These are phyloP conservation scores for Thecophora atra DNA, from an alignment of 2,888 invertebrate genomes.

Conservation along the genomic window DNA sequence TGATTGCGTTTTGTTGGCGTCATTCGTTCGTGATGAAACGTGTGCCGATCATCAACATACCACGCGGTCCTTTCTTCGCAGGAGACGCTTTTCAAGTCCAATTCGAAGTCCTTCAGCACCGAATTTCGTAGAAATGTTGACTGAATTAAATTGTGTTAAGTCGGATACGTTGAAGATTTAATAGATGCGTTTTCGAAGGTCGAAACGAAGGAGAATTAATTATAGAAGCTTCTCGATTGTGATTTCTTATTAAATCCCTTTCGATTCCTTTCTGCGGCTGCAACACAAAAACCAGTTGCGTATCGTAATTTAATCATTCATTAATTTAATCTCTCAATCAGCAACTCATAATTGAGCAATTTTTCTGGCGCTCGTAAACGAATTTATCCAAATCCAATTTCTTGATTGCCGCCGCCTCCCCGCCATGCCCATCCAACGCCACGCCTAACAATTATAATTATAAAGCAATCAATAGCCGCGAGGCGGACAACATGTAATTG, in stretches of 20 bases:
- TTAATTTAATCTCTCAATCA: constrained; percentile 39
- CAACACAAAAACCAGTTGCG: neutral
- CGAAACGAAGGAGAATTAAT: neutral
- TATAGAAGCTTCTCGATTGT: neutral
- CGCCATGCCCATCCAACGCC: constrained; percentile 24
- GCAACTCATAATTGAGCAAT: constrained; percentile 61
- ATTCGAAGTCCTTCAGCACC: neutral
- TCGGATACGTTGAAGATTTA: neutral
- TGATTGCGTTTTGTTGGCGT: constrained; percentile 46
- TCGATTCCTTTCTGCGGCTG: too few species aligned
- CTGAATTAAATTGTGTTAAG: neutral
- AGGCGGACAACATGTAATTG: constrained; percentile 55
- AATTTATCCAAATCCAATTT: constrained; percentile 46
- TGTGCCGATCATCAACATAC: constrained; percentile 37
- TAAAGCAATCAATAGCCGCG: constrained; percentile 60
- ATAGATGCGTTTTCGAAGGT: neutral
- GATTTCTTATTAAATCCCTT: neutral
- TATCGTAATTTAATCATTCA: constrained; percentile 24
- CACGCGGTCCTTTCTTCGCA: neutral
- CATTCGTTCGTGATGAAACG: constrained; percentile 38
- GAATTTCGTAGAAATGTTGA: neutral
- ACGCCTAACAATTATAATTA: constrained; percentile 62
- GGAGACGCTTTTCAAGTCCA: neutral
- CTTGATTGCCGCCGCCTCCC: constrained; percentile 35
- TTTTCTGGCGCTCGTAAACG: constrained; percentile 60